Evolutionary conservation across 2,113 vertebrate species (phyloP).

Genomic region (rat (Rattus norvegicus)): GRCr8 NC_086020.1:9148001-9148500

Average conservation of each 20-base stretch:
- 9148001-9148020: neutral
- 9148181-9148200: neutral
- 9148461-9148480: neutral
- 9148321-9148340: slow-evolving; percentile 14
- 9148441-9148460: slow-evolving; percentile 14
- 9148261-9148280: neutral
- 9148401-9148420: neutral
- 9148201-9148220: neutral
- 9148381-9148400: slow-evolving; percentile 37
- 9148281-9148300: neutral
- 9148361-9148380: slow-evolving; percentile 41
- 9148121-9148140: neutral
- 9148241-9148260: slow-evolving; percentile 46
- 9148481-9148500: neutral
- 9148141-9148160: neutral
- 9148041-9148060: neutral
- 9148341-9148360: slow-evolving; percentile 41
- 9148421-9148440: neutral
- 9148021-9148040: neutral
- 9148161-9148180: too few relatives aligned
- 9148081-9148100: neutral
- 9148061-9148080: neutral
- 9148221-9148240: slow-evolving; percentile 45
- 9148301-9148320: slow-evolving; percentile 17
- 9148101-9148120: neutral